Conservation (phyloP, 2,888 invertebrate species). For the Brachycybe producta region DNA sequence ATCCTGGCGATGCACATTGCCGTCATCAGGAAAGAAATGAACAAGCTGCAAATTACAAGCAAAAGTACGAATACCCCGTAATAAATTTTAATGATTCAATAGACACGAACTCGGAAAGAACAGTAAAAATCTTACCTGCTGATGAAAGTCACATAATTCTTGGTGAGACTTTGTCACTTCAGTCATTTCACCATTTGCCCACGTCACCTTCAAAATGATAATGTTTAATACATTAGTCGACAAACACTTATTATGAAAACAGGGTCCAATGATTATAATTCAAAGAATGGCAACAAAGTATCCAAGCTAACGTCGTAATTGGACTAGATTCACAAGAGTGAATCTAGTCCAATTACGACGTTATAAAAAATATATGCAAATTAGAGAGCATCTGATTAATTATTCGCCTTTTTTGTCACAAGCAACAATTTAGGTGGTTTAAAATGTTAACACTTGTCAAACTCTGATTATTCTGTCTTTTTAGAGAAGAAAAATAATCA, state of each 20-base stretch:
- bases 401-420: too few relatives aligned
- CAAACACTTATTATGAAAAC: too few relatives aligned
- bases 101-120: background rate
- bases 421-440: too few relatives aligned
- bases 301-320: background rate
- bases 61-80: background rate
- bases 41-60: background rate
- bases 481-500: too few relatives aligned
- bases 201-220: conserved; percentile 28
- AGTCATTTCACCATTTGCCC: conserved; percentile 30
- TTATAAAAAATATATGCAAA: too few relatives aligned
- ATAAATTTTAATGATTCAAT: background rate
- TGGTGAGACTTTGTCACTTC: conserved; percentile 30
- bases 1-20: background rate
- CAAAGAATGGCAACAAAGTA: background rate
- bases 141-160: conserved; percentile 29
- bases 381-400: too few relatives aligned
- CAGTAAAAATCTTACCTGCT: conserved; percentile 24
- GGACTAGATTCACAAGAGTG: background rate
- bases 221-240: background rate
- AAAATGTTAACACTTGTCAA: too few relatives aligned
- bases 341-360: too few relatives aligned
- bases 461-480: too few relatives aligned
- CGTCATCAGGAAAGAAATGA: background rate
- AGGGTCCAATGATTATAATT: background rate